Base-by-base conservation (phyloP, 2,113 vertebrate genomes). In the Motacilla alba region DNA sequence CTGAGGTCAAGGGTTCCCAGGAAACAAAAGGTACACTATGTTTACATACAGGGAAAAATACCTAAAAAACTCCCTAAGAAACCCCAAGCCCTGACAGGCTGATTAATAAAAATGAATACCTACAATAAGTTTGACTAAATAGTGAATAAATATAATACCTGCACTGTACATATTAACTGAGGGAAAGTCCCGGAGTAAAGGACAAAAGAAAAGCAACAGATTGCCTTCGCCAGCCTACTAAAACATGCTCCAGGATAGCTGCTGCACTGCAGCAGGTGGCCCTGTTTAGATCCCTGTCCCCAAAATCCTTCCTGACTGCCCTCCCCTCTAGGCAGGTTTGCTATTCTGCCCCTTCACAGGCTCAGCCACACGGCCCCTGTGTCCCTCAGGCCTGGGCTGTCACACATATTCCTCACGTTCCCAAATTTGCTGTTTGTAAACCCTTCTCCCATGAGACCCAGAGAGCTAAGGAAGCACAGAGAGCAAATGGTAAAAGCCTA, bases 1-100 rank as follows among this genome's bases (percentile, higher is more conserved):
- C 62, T 47, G 55, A 70, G 91, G 73, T 53, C 63, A 89, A 79
- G 77, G 67, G 62, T 39, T 93, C 43, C 74, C 62, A 78, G 86
- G 28, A 90, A 90, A 90, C 62, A 62, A 87, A 74, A 69, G 10
- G 33, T 63, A 92, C 26, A 9, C 19, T 41, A 24, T 68, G 47
- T 35, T 87, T 69, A 83, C 13, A 13, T 15, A 35, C 26, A 37
- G 1, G 11, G 3, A 16, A 47, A 37, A 50, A 31, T 44, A 31
- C 19, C 26, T 28, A 26, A 44, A 59, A 76, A 44, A 12, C 10
- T 21, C 19, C 27, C 15, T 7, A 9, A 43, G 60, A 55, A 13
- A 16, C 1, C 22, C 8, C 20, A 10, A 28, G 21, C 7, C 23
- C 33, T 30, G 31, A 72, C 30, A 59, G 49, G 37, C 5, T 68